A percentile compares a stretch with the other conserved stretches of the same genome.
Conservation (phyloP, 2,113 vertebrate genomes). For the Columba janthina region DNA sequence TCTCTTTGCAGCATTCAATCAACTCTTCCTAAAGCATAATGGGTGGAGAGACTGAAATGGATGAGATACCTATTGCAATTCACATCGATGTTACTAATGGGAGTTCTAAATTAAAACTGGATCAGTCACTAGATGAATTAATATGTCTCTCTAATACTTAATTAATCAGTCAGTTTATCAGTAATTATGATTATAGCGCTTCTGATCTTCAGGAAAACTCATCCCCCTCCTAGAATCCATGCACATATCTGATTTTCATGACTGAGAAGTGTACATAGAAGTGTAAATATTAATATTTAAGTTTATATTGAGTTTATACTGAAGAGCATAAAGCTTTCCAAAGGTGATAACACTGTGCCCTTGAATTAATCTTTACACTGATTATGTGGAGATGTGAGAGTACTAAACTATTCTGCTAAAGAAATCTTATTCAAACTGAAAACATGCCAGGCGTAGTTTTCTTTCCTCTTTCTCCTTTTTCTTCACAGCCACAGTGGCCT, state of each 20-base stretch:
- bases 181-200: conserved; percentile 18
- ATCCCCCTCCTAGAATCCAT: neutral
- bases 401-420: neutral
- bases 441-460: neutral
- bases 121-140: conserved; percentile 47
- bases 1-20: conserved; percentile 49
- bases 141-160: conserved; percentile 37
- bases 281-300: neutral
- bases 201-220: conserved; percentile 38
- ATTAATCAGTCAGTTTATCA: conserved; percentile 58
- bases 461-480: neutral
- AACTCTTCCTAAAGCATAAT: conserved; percentile 34
- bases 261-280: neutral
- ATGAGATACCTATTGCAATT: conserved; percentile 54
- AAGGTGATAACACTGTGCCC: neutral
- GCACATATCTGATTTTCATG: neutral
- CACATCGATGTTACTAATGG: conserved; percentile 40
- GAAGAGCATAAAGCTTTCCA: neutral
- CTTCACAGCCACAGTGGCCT: neutral
- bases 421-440: neutral
- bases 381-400: neutral
- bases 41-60: conserved; percentile 19
- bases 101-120: conserved; percentile 45
- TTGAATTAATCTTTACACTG: neutral
- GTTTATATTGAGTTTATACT: neutral